phyloP scores from a whole-genome alignment of 1,140 invertebrate genomes.

The Trichonephila clavipes region DNA sequence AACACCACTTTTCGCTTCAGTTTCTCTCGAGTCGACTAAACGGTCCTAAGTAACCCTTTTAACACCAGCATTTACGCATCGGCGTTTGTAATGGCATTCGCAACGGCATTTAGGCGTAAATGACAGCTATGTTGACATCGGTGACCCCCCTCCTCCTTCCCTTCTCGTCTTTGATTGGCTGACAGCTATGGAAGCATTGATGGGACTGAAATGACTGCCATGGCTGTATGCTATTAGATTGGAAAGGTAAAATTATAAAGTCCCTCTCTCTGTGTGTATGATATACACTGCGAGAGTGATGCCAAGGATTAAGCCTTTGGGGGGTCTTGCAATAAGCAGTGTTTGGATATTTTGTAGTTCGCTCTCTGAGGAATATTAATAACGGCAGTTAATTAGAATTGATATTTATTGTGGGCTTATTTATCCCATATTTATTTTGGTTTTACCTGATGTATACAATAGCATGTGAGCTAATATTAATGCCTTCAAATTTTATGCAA shows the following conservation, averaged over 20 bases:
- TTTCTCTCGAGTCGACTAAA: constrained; percentile 32
- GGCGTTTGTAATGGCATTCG: constrained; percentile 57
- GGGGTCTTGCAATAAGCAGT: neutral
- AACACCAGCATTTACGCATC: constrained; percentile 58
- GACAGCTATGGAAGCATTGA: constrained; percentile 57
- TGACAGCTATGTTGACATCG: constrained; percentile 36
- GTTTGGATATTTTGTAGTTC: neutral
- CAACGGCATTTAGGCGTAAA: constrained; percentile 42
- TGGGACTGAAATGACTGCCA: constrained; percentile 57
- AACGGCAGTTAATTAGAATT: too few relatives aligned
- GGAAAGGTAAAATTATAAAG: constrained; percentile 66
- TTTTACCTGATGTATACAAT: too few relatives aligned
- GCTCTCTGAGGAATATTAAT: too few relatives aligned
- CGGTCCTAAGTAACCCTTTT: constrained; percentile 71
- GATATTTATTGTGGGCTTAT: too few relatives aligned
- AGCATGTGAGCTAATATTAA: too few relatives aligned
- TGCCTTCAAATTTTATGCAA: too few relatives aligned
- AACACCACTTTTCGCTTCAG: constrained; percentile 7
- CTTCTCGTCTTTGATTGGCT: constrained; percentile 51
- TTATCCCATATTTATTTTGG: too few relatives aligned
- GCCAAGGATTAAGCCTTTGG: neutral
- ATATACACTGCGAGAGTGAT: neutral
- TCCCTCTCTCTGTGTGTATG: constrained; percentile 14
- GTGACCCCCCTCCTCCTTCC: neutral
- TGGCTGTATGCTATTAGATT: constrained; percentile 50